phyloP scores from a whole-genome alignment of 1,140 invertebrate species.

The Listronotus oregonensis region DNA sequence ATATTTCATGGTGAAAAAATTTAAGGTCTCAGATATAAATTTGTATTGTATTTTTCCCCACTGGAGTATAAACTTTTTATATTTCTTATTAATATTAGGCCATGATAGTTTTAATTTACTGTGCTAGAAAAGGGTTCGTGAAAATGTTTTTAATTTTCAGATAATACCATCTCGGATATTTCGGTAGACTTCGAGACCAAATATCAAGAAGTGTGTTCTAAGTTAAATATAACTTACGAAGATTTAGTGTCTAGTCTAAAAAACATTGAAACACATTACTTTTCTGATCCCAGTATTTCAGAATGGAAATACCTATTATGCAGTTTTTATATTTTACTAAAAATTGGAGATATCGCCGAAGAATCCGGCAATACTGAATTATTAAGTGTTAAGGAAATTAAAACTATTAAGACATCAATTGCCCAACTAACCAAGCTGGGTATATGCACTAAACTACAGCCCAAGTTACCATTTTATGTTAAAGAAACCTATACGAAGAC shows the following conservation, averaged over 20 bases:
- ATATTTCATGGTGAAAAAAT: too few species aligned
- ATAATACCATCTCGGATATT: too few species aligned
- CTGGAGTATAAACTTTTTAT: too few species aligned
- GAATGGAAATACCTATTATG: constrained; percentile 53
- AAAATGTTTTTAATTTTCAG: too few species aligned
- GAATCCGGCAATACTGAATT: constrained; percentile 51
- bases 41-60: too few species aligned
- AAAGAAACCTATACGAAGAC: constrained; percentile 47
- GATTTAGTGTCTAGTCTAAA: neutral
- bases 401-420: constrained; percentile 60
- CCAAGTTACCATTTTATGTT: constrained; percentile 67
- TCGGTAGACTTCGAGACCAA: too few species aligned
- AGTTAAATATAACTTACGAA: too few species aligned
- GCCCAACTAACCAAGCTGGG: constrained; percentile 68
- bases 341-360: constrained; percentile 28
- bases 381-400: constrained; percentile 65
- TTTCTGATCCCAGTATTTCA: constrained; percentile 12
- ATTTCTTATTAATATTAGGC: too few species aligned
- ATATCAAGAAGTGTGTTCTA: too few species aligned
- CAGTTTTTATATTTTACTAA: constrained; percentile 55
- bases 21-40: too few species aligned
- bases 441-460: constrained; percentile 66
- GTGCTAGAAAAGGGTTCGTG: too few species aligned
- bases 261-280: constrained; percentile 23
- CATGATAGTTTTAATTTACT: too few species aligned